Conservation (phyloP, 1,140 invertebrate genomes). For the Notospermus geniculatus region DNA sequence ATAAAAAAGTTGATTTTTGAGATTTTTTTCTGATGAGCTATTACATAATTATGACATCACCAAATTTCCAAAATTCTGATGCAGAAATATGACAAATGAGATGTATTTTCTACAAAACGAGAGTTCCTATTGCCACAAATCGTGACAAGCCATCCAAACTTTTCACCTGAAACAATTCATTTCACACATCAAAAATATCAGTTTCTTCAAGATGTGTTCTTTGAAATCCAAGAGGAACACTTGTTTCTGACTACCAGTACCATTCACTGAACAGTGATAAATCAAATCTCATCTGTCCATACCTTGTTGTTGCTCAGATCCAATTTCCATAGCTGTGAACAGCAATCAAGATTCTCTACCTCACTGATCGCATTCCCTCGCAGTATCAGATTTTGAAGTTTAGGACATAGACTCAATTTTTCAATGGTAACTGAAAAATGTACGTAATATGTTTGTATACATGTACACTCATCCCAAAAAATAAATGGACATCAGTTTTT, state of each 20-base stretch:
- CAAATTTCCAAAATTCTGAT: no score
- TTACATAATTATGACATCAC: no score
- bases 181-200: no score
- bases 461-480: no score
- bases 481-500: no score
- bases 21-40: no score
- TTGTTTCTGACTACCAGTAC: no score
- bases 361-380: slow-evolving; percentile 40
- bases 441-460: not conserved
- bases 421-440: slow-evolving; percentile 36
- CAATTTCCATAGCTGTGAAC: slow-evolving; percentile 47
- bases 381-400: slow-evolving; percentile 38
- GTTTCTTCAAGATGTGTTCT: no score
- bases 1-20: no score
- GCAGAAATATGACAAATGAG: no score
- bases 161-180: slow-evolving; percentile 25
- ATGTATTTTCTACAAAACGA: slow-evolving; percentile 48
- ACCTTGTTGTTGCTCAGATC: slow-evolving; percentile 51
- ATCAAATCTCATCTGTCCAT: slow-evolving; percentile 14
- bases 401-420: slow-evolving; percentile 32
- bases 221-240: no score
- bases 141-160: slow-evolving; percentile 42
- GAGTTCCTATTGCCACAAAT: slow-evolving; percentile 49
- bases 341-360: slow-evolving; percentile 37
- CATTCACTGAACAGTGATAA: not conserved